phyloP scores from a whole-genome alignment of 2,113 vertebrate genomes.

The Proteles cristata region DNA sequence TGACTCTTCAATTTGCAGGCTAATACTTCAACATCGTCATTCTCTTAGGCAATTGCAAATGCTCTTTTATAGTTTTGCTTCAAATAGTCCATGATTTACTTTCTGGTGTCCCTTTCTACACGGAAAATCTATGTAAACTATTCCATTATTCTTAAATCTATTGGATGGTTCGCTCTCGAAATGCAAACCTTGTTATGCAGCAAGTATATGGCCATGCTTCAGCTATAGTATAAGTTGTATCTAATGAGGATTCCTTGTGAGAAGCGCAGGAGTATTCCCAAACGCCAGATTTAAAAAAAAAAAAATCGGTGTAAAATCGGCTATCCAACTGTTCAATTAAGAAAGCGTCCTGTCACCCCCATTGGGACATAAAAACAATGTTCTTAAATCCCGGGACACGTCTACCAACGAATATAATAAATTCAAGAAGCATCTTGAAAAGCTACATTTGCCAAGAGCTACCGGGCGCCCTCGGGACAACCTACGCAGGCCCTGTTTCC shows the following conservation, averaged over 20 bases:
- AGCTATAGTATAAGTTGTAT: not conserved
- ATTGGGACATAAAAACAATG: not conserved
- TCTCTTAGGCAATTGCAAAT: not conserved
- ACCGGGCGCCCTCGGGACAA: rapidly evolving
- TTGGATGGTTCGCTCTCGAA: not conserved
- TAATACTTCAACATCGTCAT: not conserved
- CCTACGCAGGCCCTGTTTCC: rapidly evolving
- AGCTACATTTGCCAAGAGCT: rapidly evolving
- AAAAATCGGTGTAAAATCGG: not conserved
- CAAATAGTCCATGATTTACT: not conserved
- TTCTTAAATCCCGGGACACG: not conserved
- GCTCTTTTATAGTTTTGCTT: not conserved
- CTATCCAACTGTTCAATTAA: not conserved
- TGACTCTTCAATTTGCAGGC: not conserved
- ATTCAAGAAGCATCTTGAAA: not conserved
- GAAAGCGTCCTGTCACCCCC: not conserved
- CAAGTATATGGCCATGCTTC: not conserved
- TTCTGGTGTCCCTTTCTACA: not conserved
- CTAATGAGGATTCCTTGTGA: not conserved
- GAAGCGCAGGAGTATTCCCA: not conserved
- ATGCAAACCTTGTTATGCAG: not conserved
- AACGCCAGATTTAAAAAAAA: no score
- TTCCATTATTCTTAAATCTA: not conserved
- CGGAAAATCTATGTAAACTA: no score
- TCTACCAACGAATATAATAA: not conserved